Conservation (phyloP, 1,140 invertebrate species). For the Pentalonia nigronervosa region DNA sequence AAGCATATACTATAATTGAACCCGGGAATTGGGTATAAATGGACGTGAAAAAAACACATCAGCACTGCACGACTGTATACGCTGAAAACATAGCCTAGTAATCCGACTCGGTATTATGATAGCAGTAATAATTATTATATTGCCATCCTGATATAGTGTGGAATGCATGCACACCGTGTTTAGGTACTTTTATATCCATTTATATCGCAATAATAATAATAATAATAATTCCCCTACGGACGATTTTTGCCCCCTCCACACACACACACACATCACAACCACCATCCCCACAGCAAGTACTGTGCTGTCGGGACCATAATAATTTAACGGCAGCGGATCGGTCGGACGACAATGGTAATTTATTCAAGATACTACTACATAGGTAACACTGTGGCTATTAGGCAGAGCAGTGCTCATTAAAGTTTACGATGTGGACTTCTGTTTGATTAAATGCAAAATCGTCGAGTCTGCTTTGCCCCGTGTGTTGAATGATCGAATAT, state of each 20-base stretch:
- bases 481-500: neutral
- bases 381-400: neutral
- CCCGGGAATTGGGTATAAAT: neutral
- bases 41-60: neutral
- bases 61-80: neutral
- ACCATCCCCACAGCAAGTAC: neutral
- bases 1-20: no score
- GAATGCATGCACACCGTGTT: neutral
- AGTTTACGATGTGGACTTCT: neutral
- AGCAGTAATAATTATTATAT: neutral
- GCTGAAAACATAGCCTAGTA: neutral
- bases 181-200: neutral
- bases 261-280: no score
- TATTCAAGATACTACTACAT: neutral
- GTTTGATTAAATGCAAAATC: neutral
- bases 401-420: neutral
- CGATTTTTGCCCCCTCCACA: neutral
- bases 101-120: neutral
- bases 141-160: neutral
- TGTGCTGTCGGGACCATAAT: neutral
- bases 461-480: neutral
- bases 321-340: neutral
- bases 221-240: neutral
- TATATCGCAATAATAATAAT: neutral
- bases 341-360: neutral